Conservation (phyloP, 1,140 invertebrate genomes). For the Aleiodes sp. region DNA sequence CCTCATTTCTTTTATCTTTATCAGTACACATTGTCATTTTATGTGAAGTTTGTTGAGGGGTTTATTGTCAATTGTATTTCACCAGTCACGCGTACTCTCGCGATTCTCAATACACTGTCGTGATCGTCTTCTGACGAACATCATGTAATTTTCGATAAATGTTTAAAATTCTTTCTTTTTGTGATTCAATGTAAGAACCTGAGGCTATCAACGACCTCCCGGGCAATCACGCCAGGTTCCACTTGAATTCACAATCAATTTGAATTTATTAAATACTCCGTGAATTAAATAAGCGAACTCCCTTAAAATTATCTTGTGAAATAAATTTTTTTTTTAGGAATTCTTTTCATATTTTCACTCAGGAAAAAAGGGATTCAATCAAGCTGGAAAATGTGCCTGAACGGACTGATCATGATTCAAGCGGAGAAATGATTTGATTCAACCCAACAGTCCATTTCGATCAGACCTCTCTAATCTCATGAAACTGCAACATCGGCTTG, state of each 20-base stretch:
- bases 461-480: too few species aligned
- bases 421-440: too few species aligned
- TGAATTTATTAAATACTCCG: constrained; percentile 27
- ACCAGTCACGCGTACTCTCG: not conserved
- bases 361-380: too few species aligned
- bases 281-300: constrained; percentile 21
- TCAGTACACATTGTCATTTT: not conserved
- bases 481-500: too few species aligned
- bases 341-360: not conserved
- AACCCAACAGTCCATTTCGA: too few species aligned
- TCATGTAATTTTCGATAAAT: constrained; percentile 17
- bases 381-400: too few species aligned
- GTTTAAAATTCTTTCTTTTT: not conserved
- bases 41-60: not conserved
- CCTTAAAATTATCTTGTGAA: constrained; percentile 16
- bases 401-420: too few species aligned
- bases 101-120: not conserved
- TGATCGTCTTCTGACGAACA: constrained; percentile 9
- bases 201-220: constrained; percentile 24
- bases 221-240: constrained; percentile 17
- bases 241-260: constrained; percentile 22
- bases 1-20: constrained; percentile 2
- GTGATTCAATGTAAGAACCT: not conserved
- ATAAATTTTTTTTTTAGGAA: not conserved
- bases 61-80: constrained; percentile 25